phyloP scores from a whole-genome alignment of 2,888 invertebrate species.

The Apeira syringaria region DNA sequence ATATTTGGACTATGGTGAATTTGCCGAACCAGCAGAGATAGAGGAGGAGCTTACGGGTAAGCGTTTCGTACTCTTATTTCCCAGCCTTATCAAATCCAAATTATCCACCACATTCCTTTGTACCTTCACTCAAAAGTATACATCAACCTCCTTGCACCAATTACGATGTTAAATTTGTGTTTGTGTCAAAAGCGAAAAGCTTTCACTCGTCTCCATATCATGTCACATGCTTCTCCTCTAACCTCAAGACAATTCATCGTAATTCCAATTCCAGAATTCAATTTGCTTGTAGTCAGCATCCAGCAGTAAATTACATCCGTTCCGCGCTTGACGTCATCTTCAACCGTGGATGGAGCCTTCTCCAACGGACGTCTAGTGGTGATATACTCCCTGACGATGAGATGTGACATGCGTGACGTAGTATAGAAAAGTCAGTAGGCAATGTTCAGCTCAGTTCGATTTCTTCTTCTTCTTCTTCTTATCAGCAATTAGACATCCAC shows the following conservation, averaged over 20 bases:
- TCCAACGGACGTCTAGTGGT: conserved; percentile 20
- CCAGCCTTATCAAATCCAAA: too few species aligned
- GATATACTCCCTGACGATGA: conserved; percentile 18
- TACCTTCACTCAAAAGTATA: too few species aligned
- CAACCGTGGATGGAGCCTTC: conserved; percentile 18
- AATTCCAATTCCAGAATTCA: conserved; percentile 27
- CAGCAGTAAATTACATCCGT: conserved; percentile 25
- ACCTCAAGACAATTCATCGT: conserved; percentile 16
- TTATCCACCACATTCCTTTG: too few species aligned
- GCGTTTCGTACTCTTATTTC: too few species aligned
- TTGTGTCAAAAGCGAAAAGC: not conserved
- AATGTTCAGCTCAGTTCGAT: not conserved
- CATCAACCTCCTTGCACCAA: too few species aligned
- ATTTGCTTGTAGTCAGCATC: conserved; percentile 24
- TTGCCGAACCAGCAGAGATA: too few species aligned
- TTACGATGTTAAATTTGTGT: too few species aligned
- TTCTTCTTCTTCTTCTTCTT: too few species aligned
- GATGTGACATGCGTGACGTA: conserved; percentile 4
- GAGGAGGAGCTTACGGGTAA: too few species aligned
- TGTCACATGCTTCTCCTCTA: conserved; percentile 1
- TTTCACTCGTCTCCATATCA: not conserved
- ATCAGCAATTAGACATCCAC: too few species aligned
- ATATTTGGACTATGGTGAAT: too few species aligned
- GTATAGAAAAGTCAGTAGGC: conserved; percentile 6
- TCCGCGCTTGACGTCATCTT: conserved; percentile 25